Percentiles rank a stretch among this genome's conserved stretches.
Conservation (phyloP, 2,797 vertebrate species). For the Pseudochirops cupreus region DNA sequence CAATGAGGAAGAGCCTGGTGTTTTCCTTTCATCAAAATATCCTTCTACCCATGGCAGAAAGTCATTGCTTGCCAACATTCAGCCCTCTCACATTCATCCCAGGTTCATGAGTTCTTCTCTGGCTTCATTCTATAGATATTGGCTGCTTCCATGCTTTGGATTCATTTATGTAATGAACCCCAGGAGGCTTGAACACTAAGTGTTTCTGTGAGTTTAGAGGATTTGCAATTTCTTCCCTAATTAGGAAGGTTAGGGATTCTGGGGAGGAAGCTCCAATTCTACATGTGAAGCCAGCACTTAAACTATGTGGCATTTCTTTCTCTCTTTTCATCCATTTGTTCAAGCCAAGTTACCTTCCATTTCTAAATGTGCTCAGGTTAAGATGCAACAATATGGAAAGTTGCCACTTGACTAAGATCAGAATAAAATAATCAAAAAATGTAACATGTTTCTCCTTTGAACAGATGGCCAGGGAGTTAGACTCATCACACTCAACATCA, state of each 20-base stretch:
- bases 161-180: conserved; percentile 76
- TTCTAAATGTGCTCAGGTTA: conserved; percentile 59
- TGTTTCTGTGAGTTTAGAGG: conserved; percentile 57
- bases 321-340: not conserved
- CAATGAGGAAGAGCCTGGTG: not conserved
- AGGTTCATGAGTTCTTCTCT: conserved; percentile 4
- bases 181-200: conserved; percentile 61
- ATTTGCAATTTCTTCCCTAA: conserved; percentile 73
- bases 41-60: not conserved
- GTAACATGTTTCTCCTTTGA: conserved; percentile 51
- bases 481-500: conserved; percentile 71
- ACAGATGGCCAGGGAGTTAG: conserved; percentile 75
- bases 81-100: not conserved
- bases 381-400: conserved; percentile 49
- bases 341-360: conserved; percentile 43
- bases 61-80: not conserved
- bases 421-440: conserved; percentile 71
- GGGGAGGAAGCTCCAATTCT: conserved; percentile 58
- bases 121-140: conserved; percentile 67
- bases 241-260: conserved; percentile 74
- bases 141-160: conserved; percentile 58
- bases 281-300: not conserved
- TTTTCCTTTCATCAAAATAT: not conserved
- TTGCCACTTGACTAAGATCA: conserved; percentile 74
- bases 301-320: conserved; percentile 56